Percentiles rank a stretch among this genome's conserved stretches.
phyloP scores from a whole-genome alignment of 1,140 invertebrate genomes.

The Drosophila parabipectinata region DNA sequence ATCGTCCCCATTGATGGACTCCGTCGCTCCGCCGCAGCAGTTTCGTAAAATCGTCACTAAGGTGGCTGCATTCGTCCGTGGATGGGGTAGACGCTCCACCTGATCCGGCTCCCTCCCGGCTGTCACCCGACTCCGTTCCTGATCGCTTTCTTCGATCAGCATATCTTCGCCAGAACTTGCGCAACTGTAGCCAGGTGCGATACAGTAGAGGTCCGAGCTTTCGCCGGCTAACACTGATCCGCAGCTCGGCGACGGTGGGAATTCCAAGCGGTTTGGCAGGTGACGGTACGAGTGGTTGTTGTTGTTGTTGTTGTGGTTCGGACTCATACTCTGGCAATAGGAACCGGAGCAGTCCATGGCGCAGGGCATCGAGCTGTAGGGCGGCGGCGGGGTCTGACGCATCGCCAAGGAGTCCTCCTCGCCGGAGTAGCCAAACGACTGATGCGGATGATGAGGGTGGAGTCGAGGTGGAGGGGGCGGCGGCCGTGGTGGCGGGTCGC shows the following conservation, averaged over 20 bases:
- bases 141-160: constrained; percentile 58
- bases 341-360: constrained; percentile 62
- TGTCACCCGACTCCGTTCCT: constrained; percentile 5
- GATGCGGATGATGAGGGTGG: constrained; percentile 58
- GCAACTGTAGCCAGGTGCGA: constrained; percentile 66
- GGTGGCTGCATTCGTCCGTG: constrained; percentile 32
- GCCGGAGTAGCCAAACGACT: constrained; percentile 34
- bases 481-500: constrained; percentile 75
- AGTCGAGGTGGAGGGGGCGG: constrained; percentile 72
- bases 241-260: constrained; percentile 25
- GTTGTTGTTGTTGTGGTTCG: constrained; percentile 12
- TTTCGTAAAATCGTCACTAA: constrained; percentile 75
- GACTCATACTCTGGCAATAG: constrained; percentile 35
- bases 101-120: constrained; percentile 11
- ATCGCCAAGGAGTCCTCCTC: constrained; percentile 45
- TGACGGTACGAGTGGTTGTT: constrained; percentile 38
- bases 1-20: constrained; percentile 39
- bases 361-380: constrained; percentile 60
- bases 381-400: constrained; percentile 64
- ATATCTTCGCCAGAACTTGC: constrained; percentile 72
- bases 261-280: constrained; percentile 47
- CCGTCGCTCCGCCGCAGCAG: constrained; percentile 66
- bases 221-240: constrained; percentile 37
- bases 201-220: constrained; percentile 51
- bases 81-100: constrained; percentile 17